Conservation (phyloP, 2,797 vertebrate genomes). For the Myotis vivesi region DNA sequence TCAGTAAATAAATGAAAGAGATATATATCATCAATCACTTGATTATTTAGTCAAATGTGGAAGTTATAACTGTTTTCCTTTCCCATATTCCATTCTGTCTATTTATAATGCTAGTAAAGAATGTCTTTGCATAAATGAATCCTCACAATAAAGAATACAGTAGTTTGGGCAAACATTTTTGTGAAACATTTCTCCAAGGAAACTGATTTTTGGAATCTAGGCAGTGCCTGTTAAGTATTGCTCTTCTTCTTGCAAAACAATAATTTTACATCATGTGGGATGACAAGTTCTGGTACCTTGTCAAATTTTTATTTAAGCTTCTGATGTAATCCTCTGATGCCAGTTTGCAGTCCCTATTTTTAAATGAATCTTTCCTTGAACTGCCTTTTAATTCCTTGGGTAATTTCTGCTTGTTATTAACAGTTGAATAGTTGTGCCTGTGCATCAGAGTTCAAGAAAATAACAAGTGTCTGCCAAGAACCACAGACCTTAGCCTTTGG, state of each 20-base stretch:
- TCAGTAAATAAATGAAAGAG: constrained; percentile 29
- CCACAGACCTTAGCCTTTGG: background rate
- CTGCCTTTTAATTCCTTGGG: constrained; percentile 58
- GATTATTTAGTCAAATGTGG: constrained; percentile 19
- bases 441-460: constrained; percentile 55
- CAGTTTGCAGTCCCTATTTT: constrained; percentile 59
- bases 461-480: constrained; percentile 36
- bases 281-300: constrained; percentile 41
- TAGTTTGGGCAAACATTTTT: background rate
- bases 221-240: background rate
- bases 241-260: constrained; percentile 54
- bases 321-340: constrained; percentile 50
- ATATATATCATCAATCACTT: background rate
- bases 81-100: background rate
- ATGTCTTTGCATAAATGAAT: background rate
- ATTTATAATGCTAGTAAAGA: background rate
- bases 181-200: background rate
- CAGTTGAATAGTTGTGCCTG: constrained; percentile 10
- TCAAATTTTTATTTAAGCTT: constrained; percentile 63
- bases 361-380: constrained; percentile 56
- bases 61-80: background rate
- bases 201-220: constrained; percentile 42
- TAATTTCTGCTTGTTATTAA: constrained; percentile 57
- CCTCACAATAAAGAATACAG: background rate
- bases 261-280: constrained; percentile 37